Base-by-base conservation (phyloP, 2,113 vertebrate genomes). In the Phaethornis superciliosus region DNA sequence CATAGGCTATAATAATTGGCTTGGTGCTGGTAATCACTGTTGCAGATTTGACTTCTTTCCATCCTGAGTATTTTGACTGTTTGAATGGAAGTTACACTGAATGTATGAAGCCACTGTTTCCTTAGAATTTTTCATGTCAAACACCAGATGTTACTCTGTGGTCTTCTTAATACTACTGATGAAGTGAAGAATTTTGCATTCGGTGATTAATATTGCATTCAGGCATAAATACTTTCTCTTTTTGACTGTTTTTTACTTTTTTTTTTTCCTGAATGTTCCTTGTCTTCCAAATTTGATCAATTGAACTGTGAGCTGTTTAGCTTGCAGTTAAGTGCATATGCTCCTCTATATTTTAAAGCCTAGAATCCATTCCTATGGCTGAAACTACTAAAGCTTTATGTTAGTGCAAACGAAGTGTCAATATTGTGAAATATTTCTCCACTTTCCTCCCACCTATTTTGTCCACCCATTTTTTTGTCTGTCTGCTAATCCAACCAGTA, bases 41-140 rank as follows among this genome's bases (percentile, higher is more conserved):
- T 94, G 27, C 44, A 76, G 64, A 76, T 28, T 32, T 81, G 32
- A 77, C 88, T 94, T 88, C 14, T 47, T 92, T 77, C 74, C 60
- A 23, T 95, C 76, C 40, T 37, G 30, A 85, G 58, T 81, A 91
- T 96, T 96, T 95, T 91, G 69, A 93, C 85, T 90, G 18, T 95
- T 96, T 96, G 78, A 97, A 94, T 97, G 75, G 77, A 97, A 97
- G 83, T 97, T 95, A 81, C 78, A 79, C 52, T 86, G 90, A 84
- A 84, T 94, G 46, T 97, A 84, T 95, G 93, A 97, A 97, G 86
- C 90, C 91, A 92, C 94, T 95, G 84, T 96, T 97, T 96, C 90
- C 95, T 97, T 89, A 97, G 92, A 97, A 91, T 94, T 97, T 97
- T 97, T 96, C 82, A 64, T 95, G 88, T 96, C 90, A 97, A 97